A percentile compares a stretch with the other conserved stretches of the same genome.
Evolutionary conservation across 2,888 invertebrate species (phyloP).

Genomic region (Nephrotoma appendiculata): DNA sequence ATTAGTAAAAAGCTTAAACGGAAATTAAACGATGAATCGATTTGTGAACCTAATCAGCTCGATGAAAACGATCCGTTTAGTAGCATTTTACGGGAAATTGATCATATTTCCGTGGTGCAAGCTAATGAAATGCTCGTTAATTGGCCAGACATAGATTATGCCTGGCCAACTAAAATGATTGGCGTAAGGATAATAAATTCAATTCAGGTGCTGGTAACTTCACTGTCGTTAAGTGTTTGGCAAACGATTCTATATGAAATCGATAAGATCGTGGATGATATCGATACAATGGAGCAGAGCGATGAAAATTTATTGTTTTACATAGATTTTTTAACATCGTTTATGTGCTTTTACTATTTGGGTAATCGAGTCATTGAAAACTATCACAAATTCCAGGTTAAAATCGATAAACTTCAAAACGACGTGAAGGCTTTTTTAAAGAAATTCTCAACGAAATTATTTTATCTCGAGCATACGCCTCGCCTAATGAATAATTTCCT

Average conservation of each 20-base stretch:
- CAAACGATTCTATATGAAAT: slow-evolving; percentile 23
- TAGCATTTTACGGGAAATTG: neutral
- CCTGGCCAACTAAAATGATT: slow-evolving; percentile 24
- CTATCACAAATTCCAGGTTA: slow-evolving; percentile 19
- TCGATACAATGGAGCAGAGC: slow-evolving; percentile 9
- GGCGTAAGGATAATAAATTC: slow-evolving; percentile 25
- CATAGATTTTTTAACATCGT: slow-evolving; percentile 23
- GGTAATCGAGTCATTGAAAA: slow-evolving; percentile 18
- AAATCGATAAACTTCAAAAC: slow-evolving; percentile 21
- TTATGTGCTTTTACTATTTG: slow-evolving; percentile 25
- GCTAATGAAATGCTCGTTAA: neutral
- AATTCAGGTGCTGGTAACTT: slow-evolving; percentile 23
- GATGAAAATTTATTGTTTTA: slow-evolving; percentile 21
- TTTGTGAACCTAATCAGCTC: neutral
- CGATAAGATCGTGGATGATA: slow-evolving; percentile 7
- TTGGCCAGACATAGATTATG: slow-evolving; percentile 17
- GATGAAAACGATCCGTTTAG: neutral
- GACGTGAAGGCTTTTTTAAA: slow-evolving; percentile 20
- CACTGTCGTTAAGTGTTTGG: slow-evolving; percentile 29
- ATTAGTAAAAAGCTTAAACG: neutral
- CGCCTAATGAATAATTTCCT: slow-evolving; percentile 27
- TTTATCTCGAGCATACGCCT: slow-evolving; percentile 24
- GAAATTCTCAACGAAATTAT: slow-evolving; percentile 22
- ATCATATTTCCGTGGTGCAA: neutral
- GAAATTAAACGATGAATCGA: neutral